phyloP scores from a whole-genome alignment of 2,113 vertebrate species.

The Pseudorectes ferrugineus region DNA sequence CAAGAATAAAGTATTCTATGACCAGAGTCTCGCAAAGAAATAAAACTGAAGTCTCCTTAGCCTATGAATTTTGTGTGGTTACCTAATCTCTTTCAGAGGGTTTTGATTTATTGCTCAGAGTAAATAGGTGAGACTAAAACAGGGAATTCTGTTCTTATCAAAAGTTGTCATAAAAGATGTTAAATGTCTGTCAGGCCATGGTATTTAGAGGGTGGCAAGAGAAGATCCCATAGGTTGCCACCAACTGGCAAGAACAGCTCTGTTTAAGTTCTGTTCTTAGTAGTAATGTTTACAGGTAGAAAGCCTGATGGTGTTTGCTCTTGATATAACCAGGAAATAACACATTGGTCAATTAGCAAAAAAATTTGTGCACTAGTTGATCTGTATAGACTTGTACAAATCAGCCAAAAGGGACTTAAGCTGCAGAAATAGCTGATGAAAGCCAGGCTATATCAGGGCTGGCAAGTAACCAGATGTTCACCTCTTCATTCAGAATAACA shows the following conservation, averaged over 20 bases:
- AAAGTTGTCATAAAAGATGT: not conserved
- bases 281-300: not conserved
- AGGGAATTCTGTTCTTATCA: not conserved
- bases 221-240: not conserved
- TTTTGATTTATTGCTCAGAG: not conserved
- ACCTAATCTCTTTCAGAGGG: not conserved
- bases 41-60: not conserved
- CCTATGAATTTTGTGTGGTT: not conserved
- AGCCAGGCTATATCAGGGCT: not conserved
- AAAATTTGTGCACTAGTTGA: not conserved
- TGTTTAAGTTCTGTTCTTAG: not conserved
- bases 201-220: not conserved
- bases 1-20: not conserved
- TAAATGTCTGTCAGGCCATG: not conserved
- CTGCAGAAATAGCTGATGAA: not conserved
- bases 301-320: not conserved
- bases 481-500: not conserved
- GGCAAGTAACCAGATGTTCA: not conserved
- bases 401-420: not conserved
- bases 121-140: not conserved
- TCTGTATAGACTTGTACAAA: not conserved
- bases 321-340: not conserved
- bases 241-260: not conserved
- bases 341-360: not conserved
- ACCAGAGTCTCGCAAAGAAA: not conserved